Percentiles rank a stretch among this genome's conserved stretches.
Conservation (phyloP, 2,888 invertebrate genomes). For the Drosophila demipolita region DNA sequence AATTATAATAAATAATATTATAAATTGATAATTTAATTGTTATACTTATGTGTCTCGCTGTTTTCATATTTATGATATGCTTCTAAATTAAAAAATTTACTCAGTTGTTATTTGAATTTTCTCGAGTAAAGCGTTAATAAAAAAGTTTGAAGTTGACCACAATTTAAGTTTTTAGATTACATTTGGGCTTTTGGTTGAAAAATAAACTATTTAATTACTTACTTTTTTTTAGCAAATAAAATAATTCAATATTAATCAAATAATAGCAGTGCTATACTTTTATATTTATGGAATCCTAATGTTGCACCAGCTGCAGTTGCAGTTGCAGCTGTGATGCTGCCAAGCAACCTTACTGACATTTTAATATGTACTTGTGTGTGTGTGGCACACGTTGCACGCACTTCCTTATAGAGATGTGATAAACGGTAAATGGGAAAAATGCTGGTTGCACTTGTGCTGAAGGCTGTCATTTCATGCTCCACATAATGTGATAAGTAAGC, state of each 20-base stretch:
- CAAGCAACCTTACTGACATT: conserved; percentile 23
- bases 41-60: neutral
- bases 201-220: neutral
- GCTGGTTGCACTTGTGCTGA: conserved; percentile 7
- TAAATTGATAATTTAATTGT: neutral
- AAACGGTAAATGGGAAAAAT: neutral
- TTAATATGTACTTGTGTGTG: conserved; percentile 40
- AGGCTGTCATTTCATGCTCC: conserved; percentile 26
- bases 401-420: conserved; percentile 17
- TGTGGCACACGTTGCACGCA: conserved; percentile 40
- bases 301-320: neutral
- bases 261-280: neutral
- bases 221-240: neutral
- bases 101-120: neutral
- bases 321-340: neutral
- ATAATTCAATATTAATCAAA: neutral
- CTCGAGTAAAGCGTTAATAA: too few species aligned
- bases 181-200: too few species aligned
- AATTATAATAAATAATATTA: neutral
- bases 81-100: rapidly evolving
- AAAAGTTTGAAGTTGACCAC: too few species aligned
- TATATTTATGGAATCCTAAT: neutral
- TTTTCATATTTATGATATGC: neutral
- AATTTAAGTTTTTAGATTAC: too few species aligned
- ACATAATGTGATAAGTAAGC: conserved; percentile 72